These are phyloP conservation scores for Rhea americana DNA, from an alignment of 2,113 vertebrate species.

Conservation along the genomic window DNA sequence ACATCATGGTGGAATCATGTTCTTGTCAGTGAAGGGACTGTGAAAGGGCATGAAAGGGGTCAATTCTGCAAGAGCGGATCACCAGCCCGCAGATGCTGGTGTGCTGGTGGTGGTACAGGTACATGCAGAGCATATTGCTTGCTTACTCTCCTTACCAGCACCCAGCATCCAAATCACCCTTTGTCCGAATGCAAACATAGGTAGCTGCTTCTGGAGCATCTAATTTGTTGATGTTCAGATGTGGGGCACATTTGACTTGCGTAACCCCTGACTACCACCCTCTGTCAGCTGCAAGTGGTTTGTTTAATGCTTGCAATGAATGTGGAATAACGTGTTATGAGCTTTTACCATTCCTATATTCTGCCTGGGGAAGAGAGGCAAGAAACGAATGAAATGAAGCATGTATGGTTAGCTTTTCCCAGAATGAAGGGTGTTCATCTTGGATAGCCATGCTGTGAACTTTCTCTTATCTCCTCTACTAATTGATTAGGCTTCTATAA, in stretches of 20 bases:
- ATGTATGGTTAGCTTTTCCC: neutral
- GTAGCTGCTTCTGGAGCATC: neutral
- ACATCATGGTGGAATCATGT: neutral
- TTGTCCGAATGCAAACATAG: accelerated
- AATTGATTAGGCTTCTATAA: neutral
- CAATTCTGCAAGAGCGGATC: neutral
- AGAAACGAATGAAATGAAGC: neutral
- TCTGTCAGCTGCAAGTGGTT: neutral
- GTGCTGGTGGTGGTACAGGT: neutral
- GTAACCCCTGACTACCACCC: neutral
- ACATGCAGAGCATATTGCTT: neutral
- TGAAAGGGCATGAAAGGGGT: neutral
- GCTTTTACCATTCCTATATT: neutral
- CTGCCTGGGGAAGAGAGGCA: neutral
- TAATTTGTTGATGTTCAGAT: neutral
- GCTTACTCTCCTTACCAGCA: neutral
- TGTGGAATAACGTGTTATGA: neutral
- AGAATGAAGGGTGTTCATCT: neutral
- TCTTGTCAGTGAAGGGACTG: neutral
- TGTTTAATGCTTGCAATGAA: neutral
- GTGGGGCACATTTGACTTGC: neutral
- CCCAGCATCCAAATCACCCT: neutral
- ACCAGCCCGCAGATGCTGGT: neutral
- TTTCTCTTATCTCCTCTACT: neutral
- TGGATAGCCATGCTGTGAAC: neutral